Evolutionary conservation across 2,797 vertebrate species (phyloP), one percentile per base, ranked within the genome.

Genomic region (Phrynocephalus guinanensis): DNA sequence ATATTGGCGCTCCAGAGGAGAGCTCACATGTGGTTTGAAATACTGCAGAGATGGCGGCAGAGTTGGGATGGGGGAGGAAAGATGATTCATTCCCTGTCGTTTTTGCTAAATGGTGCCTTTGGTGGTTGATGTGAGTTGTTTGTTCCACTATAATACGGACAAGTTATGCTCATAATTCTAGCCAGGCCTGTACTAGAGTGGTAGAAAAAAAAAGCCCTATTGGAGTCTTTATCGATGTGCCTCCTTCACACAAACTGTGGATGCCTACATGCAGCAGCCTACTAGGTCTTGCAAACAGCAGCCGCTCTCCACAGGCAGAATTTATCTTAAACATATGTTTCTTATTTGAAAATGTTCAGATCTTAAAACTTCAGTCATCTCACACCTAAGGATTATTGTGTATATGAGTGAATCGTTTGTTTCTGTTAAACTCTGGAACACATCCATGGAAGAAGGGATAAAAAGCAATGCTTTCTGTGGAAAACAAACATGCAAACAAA

Each of bases 301-400:
- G 87, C 92, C 91, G 89, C 93, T 85, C 93, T 88, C 89, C 6
- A 93, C 90, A 93, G 96, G 90, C 48, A 79, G 15, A 72, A 4
- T 93, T 93, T 92, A 93, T 94, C 95, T 92, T 66, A 80, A 85
- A 93, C 95, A 96, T 94, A 84, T 93, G 92, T 91, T 94, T 93
- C 90, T 93, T 92, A 94, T 95, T 96, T 95, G 90, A 87, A 92
- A 92, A 93, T 89, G 94, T 94, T 93, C 92, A 94, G 92, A 95
- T 95, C 94, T 63, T 93, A 72, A 15, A 91, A 90, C 91, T 95
- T 95, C 93, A 94, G 94, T 96, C 94, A 88, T 93, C 93, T 95
- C 92, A 95, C 94, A 95, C 94, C 91, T 95, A 92, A 56, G 91
- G 94, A 90, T 92, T 93, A 80, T 72, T 80, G 83, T 85, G 60